Evolutionary conservation across 2,113 vertebrate species (phyloP).

Genomic region (Candoia aspera): DNA sequence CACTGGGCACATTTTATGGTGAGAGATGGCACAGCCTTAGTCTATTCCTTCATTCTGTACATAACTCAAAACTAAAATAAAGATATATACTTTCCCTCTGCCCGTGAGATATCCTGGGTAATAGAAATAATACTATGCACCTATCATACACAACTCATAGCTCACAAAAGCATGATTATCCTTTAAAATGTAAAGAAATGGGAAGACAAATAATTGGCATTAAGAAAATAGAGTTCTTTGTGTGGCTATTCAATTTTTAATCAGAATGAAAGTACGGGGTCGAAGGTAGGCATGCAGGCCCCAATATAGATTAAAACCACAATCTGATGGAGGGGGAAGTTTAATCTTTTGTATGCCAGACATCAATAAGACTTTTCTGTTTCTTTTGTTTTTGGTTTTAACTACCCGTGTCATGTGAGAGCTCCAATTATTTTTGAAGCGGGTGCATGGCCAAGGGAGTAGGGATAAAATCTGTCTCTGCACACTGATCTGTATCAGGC

Average conservation of each 20-base stretch:
- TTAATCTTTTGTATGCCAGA: not conserved
- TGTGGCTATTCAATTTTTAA: not conserved
- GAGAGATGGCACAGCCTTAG: not conserved
- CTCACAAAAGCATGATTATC: not conserved
- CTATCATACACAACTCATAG: not conserved
- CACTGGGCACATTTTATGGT: not conserved
- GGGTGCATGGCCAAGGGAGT: not conserved
- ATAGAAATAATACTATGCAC: not conserved
- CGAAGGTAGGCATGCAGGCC: not conserved
- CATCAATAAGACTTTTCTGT: not conserved
- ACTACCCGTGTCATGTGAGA: not conserved
- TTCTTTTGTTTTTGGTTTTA: not conserved
- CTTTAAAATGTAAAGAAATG: not conserved
- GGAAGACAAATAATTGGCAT: not conserved
- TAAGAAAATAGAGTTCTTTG: not conserved
- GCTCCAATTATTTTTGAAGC: not conserved
- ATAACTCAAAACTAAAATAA: not conserved
- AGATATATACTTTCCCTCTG: not conserved
- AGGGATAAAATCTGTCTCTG: not conserved
- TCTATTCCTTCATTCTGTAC: not conserved
- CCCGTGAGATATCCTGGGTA: not conserved
- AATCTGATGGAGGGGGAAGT: not conserved
- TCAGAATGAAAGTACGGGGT: not conserved
- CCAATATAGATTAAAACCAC: not conserved
- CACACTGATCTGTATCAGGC: not conserved